Percentiles rank a stretch among this genome's conserved stretches.
phyloP scores from a whole-genome alignment of 2,113 vertebrate species.

The Pheucticus melanocephalus region DNA sequence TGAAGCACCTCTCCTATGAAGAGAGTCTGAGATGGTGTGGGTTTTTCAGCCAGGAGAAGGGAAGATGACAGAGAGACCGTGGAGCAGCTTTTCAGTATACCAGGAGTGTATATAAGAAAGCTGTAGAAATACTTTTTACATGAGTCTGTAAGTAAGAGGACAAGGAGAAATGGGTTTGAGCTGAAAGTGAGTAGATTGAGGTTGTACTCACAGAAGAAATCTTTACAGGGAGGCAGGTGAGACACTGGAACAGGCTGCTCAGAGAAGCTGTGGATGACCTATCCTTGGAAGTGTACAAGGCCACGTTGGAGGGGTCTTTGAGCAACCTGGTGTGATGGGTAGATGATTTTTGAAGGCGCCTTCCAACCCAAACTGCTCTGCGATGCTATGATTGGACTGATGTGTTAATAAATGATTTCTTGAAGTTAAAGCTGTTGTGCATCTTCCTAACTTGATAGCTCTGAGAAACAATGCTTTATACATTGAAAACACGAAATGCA shows the following conservation, averaged over 20 bases:
- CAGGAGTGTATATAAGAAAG: neutral
- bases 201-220: neutral
- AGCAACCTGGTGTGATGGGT: accelerated
- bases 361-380: neutral
- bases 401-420: neutral
- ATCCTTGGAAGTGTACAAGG: neutral
- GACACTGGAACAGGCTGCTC: neutral
- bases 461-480: neutral
- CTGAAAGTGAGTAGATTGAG: neutral
- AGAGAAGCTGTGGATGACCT: neutral
- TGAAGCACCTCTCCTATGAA: neutral
- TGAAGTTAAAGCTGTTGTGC: neutral
- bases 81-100: neutral
- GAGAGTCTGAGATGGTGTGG: neutral
- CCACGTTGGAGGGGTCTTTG: neutral
- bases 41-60: neutral
- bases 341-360: neutral
- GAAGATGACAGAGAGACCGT: neutral
- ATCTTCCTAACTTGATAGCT: neutral
- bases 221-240: neutral
- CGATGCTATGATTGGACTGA: neutral
- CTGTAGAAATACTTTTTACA: neutral
- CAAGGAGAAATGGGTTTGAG: neutral
- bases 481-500: neutral
- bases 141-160: neutral